Base-by-base conservation (phyloP, 1,140 invertebrate species). In the Orchesella cincta region DNA sequence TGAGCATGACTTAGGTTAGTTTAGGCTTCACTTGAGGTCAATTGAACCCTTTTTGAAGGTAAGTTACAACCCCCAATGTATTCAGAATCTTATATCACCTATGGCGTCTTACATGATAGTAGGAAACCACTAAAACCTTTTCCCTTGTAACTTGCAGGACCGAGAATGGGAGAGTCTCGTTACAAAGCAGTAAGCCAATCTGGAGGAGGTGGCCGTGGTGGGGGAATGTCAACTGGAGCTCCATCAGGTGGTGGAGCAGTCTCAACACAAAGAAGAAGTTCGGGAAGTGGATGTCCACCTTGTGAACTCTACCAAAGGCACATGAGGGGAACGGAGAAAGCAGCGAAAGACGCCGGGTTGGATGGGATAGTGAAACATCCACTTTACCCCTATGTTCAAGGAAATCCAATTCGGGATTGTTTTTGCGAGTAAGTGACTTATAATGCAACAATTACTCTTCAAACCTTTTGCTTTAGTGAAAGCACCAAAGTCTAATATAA, bases 241-340 rank as follows among this genome's bases (percentile, higher is more conserved):
- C 54, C 54, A 57, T 5, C 54, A n/a, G n/a, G n/a, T n/a, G n/a
- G n/a, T n/a, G n/a, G n/a, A n/a, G 23, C 39, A 8, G 39, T 18
- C 39, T 8, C 54, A 8, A 14, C 14, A n/a, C 54, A 26, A 23
- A 57, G 26, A 57, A 57, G n/a, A 57, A 26, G 23, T 28, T 16
- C 16, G 8, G 67, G 67, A 28, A 71, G 64, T 57, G 57, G 28
- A 52, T 81, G 80, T 51, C 67, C 64, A 18, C 77, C 78, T 34
- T 81, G 80, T 78, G 78, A 81, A n/a, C n/a, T 77, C 12, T 78
- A 81, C 31, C 77, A 79, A 46, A 57, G 46, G 51, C 70, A 73
- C 35, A 52, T 76, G 23, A 77, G 67, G 39, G 46, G 62, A 12
- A 54, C 70, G 1, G 77, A 75, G 33, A 76, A 80, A 46, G 28